phyloP scores from a whole-genome alignment of 2,797 vertebrate species.

The Sciurus vulgaris region DNA sequence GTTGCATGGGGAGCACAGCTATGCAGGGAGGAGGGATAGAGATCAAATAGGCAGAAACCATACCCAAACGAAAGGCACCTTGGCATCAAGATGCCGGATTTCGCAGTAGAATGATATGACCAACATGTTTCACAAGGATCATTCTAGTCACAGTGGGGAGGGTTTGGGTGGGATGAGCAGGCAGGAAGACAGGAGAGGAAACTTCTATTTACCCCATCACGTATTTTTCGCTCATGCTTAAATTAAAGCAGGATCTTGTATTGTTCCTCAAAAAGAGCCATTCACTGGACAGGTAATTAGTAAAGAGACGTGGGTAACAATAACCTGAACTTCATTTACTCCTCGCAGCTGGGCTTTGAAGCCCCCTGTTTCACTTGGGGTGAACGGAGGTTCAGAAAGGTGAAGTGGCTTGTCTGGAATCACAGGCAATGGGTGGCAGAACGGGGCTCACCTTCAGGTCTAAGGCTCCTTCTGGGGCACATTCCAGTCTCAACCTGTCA shows the following conservation, averaged over 20 bases:
- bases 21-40: not conserved
- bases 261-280: not conserved
- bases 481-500: conserved; percentile 62
- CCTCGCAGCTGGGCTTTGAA: not conserved
- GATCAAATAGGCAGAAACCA: not conserved
- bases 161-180: not conserved
- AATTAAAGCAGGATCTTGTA: not conserved
- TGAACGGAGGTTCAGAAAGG: not conserved
- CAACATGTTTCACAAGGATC: not conserved
- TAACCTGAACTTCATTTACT: not conserved
- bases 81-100: not conserved
- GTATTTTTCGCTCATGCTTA: not conserved
- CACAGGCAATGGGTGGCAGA: not conserved
- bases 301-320: not conserved
- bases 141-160: not conserved
- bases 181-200: not conserved
- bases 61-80: not conserved
- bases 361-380: not conserved
- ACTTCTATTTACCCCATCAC: not conserved
- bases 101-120: not conserved
- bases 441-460: too few relatives aligned
- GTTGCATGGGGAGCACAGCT: not conserved
- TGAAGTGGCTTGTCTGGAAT: not conserved
- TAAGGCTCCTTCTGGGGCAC: not conserved
- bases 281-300: not conserved